Evolutionary conservation across 2,888 invertebrate genomes (phyloP), one percentile per base, ranked within the genome.

Genomic region (Drosophila glabriapex): DNA sequence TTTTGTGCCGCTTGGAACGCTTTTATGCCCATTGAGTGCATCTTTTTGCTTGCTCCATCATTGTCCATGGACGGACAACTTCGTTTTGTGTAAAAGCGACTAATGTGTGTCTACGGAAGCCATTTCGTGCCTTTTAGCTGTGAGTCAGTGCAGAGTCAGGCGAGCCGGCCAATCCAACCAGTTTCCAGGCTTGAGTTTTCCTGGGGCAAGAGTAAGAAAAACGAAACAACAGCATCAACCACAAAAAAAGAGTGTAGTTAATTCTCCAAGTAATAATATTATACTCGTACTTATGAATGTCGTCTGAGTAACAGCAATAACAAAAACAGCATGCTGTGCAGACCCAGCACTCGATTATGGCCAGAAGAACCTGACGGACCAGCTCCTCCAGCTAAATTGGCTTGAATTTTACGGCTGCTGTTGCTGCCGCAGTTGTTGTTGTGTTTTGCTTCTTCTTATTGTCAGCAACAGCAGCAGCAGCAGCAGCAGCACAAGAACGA

Each of bases 61-160:
- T 79, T 76, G 72, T 68, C 66, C 67, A 65, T 35, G 54, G 64
- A 68, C 77, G 60, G 77, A 75, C 76, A 54, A 46, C 16, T 70
- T 49, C 72, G 68, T 82, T 89, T 89, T 87, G 90, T 89, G 91
- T 91, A 84, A 89, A 86, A 84, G 91, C 91, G 87, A 87, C 91
- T 90, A 90, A 90, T 91, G 91, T 90, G 90, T 78, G 78, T 91
- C 90, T 85, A 91, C 91, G 91, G 91, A 90, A 90, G 91, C 91
- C 85, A 87, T 83, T 81, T 87, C 90, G 88, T 85, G 91, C 80
- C 85, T 87, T 78, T 83, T 89, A 85, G 80, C 84, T 68, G 68
- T 82, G 80, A 80, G 68, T 75, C 74, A 64, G 68, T 52, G 50
- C 66, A n/a, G 73, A 73, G 67, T 74, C 71, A 49, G 64, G 10